Evolutionary conservation across 1,140 invertebrate species (phyloP).

Genomic region (Leptinotarsa lineolata): DNA sequence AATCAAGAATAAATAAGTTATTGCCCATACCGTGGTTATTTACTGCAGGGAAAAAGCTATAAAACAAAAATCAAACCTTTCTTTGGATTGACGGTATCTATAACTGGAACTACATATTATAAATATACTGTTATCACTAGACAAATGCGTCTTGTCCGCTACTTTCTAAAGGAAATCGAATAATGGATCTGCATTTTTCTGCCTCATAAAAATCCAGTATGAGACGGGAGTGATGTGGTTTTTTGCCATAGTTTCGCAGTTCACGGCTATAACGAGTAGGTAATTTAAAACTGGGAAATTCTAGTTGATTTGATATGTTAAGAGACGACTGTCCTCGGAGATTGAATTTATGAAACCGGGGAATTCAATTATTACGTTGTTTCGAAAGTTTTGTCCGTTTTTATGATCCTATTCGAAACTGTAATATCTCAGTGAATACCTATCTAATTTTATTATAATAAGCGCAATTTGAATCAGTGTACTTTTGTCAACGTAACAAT

Average conservation of each 20-base stretch:
- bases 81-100: neutral
- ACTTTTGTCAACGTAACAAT: too few species aligned
- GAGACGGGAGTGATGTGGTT: neutral
- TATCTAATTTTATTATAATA: too few species aligned
- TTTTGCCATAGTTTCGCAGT: neutral
- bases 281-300: neutral
- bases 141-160: neutral
- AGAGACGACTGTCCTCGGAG: neutral
- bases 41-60: too few species aligned
- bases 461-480: too few species aligned
- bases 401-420: too few species aligned
- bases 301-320: neutral
- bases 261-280: neutral
- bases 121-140: neutral
- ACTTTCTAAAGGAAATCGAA: constrained; percentile 20
- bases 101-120: neutral
- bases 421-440: too few species aligned
- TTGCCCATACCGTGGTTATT: too few species aligned
- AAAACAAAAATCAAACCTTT: neutral
- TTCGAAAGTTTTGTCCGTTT: too few species aligned
- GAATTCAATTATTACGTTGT: too few species aligned
- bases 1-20: too few species aligned
- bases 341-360: too few species aligned
- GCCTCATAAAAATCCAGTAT: constrained; percentile 11
- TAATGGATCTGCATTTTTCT: constrained; percentile 20